Percentiles rank a stretch among this genome's conserved stretches.
phyloP scores from a whole-genome alignment of 2,888 invertebrate genomes.

The Agrochola macilenta region DNA sequence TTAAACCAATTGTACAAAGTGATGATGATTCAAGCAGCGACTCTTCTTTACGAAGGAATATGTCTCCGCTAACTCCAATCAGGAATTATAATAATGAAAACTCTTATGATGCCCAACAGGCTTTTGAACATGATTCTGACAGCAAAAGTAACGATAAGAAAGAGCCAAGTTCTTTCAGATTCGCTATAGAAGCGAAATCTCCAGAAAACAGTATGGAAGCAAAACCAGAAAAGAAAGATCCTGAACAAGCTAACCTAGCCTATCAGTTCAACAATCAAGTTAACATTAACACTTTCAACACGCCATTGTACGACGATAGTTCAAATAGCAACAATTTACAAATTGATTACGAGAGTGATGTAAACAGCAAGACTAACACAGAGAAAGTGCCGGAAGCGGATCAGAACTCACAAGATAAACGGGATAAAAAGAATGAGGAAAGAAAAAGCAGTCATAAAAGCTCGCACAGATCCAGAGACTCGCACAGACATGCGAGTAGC shows the following conservation, averaged over 20 bases:
- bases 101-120: conserved; percentile 88
- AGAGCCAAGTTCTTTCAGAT: conserved; percentile 84
- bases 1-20: conserved; percentile 80
- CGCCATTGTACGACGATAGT: conserved; percentile 86
- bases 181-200: conserved; percentile 83
- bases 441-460: conserved; percentile 82
- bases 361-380: conserved; percentile 84
- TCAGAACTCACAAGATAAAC: conserved; percentile 80
- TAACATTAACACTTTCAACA: conserved; percentile 83
- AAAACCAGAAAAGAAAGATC: conserved; percentile 79
- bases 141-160: conserved; percentile 78
- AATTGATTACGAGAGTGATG: conserved; percentile 88
- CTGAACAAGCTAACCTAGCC: conserved; percentile 76
- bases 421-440: conserved; percentile 81
- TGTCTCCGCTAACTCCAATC: conserved; percentile 88
- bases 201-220: conserved; percentile 76
- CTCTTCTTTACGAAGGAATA: conserved; percentile 84
- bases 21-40: conserved; percentile 86
- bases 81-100: conserved; percentile 88
- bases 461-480: conserved; percentile 85
- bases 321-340: conserved; percentile 86
- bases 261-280: conserved; percentile 85
- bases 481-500: conserved; percentile 83
- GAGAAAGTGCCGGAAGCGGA: conserved; percentile 82
- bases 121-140: conserved; percentile 82